phyloP scores from a whole-genome alignment of 2,113 vertebrate genomes.

The Salvelinus sp. region DNA sequence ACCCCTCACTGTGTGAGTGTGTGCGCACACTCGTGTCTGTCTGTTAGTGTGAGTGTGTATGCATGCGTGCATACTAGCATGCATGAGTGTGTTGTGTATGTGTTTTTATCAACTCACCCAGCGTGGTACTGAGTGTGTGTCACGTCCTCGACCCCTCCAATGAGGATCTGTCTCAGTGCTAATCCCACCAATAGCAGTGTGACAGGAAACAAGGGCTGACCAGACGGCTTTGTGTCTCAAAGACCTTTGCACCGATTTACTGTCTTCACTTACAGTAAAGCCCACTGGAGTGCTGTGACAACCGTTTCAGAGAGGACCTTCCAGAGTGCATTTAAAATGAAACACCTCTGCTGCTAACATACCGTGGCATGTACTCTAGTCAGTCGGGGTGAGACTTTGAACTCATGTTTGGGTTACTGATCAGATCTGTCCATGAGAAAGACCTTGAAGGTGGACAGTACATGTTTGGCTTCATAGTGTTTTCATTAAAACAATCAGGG shows the following conservation, averaged over 20 bases:
- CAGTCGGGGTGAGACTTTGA: background rate
- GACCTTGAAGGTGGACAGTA: background rate
- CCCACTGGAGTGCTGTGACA: constrained; percentile 61
- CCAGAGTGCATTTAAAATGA: constrained; percentile 62
- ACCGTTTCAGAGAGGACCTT: constrained; percentile 61
- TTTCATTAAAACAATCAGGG: background rate
- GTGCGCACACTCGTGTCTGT: background rate
- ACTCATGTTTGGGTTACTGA: constrained; percentile 34
- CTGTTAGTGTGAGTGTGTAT: constrained; percentile 5
- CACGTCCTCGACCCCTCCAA: constrained; percentile 68
- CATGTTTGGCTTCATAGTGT: too few species aligned
- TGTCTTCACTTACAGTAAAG: constrained; percentile 67
- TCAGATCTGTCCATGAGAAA: constrained; percentile 9
- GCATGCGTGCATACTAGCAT: constrained; percentile 23
- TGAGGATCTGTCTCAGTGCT: constrained; percentile 60
- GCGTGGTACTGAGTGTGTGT: constrained; percentile 36
- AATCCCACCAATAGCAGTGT: constrained; percentile 63
- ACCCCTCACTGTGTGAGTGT: constrained; percentile 20
- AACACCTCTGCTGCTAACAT: constrained; percentile 42
- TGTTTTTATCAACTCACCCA: constrained; percentile 35
- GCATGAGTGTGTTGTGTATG: constrained; percentile 6
- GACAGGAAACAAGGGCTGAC: constrained; percentile 68
- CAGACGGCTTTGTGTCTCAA: constrained; percentile 64
- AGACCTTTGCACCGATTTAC: constrained; percentile 71
- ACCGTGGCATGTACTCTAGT: constrained; percentile 17